Evolutionary conservation across 2,113 vertebrate genomes (phyloP).

Genomic region (Varanus komodoensis): DNA sequence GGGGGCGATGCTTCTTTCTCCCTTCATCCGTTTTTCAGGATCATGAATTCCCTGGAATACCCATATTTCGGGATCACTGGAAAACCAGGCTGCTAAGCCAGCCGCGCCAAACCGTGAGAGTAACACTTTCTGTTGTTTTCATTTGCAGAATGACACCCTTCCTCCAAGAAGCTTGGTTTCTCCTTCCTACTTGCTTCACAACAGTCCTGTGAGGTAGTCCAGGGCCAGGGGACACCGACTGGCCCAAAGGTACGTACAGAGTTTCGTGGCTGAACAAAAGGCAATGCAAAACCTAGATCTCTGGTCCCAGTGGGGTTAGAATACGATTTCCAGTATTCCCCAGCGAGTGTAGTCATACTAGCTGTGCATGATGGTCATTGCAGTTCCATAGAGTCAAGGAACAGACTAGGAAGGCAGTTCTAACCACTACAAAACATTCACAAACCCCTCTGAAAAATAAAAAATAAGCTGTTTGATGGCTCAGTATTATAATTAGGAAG

Average conservation of each 20-base stretch:
- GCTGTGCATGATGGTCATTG: no score
- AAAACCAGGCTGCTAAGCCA: no score
- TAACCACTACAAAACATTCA: neutral
- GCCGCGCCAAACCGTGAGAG: no score
- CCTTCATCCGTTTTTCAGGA: no score
- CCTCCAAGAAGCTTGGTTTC: neutral
- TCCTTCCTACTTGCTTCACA: neutral
- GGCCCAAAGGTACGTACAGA: neutral
- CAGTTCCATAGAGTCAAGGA: no score
- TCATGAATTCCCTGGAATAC: no score
- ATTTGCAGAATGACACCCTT: neutral
- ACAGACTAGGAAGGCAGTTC: neutral
- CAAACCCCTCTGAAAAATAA: neutral
- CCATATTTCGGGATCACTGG: no score
- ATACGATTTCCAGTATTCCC: no score
- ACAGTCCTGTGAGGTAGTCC: neutral
- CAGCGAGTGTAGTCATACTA: no score
- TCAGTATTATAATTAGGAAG: neutral
- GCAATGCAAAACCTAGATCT: neutral
- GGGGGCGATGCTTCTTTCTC: no score
- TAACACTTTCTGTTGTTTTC: no score
- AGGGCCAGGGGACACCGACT: neutral
- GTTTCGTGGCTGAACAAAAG: neutral
- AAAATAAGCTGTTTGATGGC: neutral
- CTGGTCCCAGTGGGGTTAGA: neutral